Base-by-base conservation (phyloP, 2,888 invertebrate species). In the Sarcophaga variegata region DNA sequence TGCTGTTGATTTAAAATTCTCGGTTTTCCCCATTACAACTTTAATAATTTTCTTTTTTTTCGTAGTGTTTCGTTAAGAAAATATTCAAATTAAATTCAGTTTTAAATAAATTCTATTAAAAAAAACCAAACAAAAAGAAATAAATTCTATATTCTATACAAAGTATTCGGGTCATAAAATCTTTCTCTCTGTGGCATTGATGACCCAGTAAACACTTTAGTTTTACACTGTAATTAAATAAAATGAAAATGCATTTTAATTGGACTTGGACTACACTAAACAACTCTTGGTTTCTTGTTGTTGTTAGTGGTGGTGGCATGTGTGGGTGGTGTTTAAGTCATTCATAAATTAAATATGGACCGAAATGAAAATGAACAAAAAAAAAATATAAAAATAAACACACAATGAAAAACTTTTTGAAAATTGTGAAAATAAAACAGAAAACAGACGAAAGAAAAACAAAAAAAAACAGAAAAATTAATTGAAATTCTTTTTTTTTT, bases 211-310 rank as follows among this genome's bases (percentile, higher is more conserved):
- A 20, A n/a, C 62, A 20, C n/a, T n/a, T n/a, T 20, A 20, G n/a
- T 22, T 62, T 62, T 62, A 20, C 20, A 62, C 62, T n/a, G 62
- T 54, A 54, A 54, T 54, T 54, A 54, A 54, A 54, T 54, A 54
- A 54, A 54, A 54, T 54, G 17, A 12, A 12, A 14, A 17, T 54
- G 17, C 17, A 54, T 54, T 17, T 54, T 54, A 54, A 54, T 54
- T 54, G 54, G 37, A 37, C 37, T 37, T 37, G 8, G 37, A 37
- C 37, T 37, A 37, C 6, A 37, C 37, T 6, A 6, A 0, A 37
- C 6, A 37, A 37, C 37, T 37, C 37, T 37, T 37, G 37, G 37
- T 37, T 37, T 37, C 10, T 10, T 37, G 37, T 37, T 37, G 5
- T 54, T 54, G 54, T 54, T 14, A 14, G 14, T 54, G 12, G 0